Evolutionary conservation across 2,888 invertebrate species (phyloP).

Genomic region (Philhelius pedissequus): DNA sequence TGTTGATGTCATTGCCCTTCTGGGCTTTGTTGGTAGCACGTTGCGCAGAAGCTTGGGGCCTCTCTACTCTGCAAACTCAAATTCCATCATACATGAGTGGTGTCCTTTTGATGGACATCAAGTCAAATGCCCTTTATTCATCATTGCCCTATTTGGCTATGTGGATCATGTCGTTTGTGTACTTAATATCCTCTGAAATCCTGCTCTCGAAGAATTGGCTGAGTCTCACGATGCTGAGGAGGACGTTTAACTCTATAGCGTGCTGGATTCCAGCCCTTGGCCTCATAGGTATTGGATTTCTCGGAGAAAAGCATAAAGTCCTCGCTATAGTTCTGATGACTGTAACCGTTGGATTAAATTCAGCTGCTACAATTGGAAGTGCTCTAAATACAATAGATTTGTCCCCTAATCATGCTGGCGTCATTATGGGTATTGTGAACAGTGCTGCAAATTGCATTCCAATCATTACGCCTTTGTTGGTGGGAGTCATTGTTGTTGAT

Average conservation of each 20-base stretch:
- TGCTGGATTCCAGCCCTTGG: conserved; percentile 81
- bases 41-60: conserved; percentile 85
- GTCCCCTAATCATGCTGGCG: conserved; percentile 85
- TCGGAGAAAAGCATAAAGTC: conserved; percentile 74
- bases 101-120: conserved; percentile 82
- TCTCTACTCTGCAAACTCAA: conserved; percentile 85
- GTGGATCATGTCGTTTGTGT: conserved; percentile 80
- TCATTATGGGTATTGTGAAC: conserved; percentile 85
- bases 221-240: conserved; percentile 74
- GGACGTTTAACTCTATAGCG: conserved; percentile 73
- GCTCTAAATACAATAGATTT: conserved; percentile 85
- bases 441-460: conserved; percentile 82
- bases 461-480: conserved; percentile 82
- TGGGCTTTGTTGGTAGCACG: conserved; percentile 81
- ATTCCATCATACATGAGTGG: conserved; percentile 85
- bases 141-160: conserved; percentile 81
- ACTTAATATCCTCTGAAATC: conserved; percentile 78
- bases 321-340: conserved; percentile 80
- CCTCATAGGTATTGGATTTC: conserved; percentile 80
- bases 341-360: conserved; percentile 81
- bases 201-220: conserved; percentile 77
- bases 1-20: conserved; percentile 83
- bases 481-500: conserved; percentile 81
- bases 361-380: conserved; percentile 82
- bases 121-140: conserved; percentile 80